phyloP scores from a whole-genome alignment of 2,797 vertebrate genomes.

The Gadopsis marmoratus region DNA sequence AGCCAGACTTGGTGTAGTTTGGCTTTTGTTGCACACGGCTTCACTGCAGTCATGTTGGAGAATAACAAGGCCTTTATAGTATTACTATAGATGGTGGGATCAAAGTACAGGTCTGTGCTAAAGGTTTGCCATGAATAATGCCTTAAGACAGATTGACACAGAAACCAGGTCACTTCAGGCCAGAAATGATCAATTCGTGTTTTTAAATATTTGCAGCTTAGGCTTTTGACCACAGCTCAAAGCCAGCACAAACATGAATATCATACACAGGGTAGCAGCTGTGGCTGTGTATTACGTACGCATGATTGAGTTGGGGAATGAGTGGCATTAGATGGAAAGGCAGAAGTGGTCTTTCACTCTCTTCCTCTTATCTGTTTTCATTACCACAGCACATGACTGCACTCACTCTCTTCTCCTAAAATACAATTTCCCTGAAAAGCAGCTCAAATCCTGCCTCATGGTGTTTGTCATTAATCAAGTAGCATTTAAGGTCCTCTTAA shows the following conservation, averaged over 20 bases:
- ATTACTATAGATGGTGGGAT: conserved; percentile 30
- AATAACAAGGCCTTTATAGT: conserved; percentile 22
- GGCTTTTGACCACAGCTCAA: conserved; percentile 20
- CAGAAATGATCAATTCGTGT: conserved; percentile 20
- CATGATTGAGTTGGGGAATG: conserved; percentile 57
- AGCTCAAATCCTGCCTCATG: background rate
- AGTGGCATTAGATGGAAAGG: conserved; percentile 49
- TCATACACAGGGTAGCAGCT: conserved; percentile 46
- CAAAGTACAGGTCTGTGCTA: conserved; percentile 60
- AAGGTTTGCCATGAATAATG: conserved; percentile 13
- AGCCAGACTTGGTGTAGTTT: conserved; percentile 20
- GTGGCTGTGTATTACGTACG: conserved; percentile 34
- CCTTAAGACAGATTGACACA: conserved; percentile 21
- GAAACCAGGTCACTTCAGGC: conserved; percentile 19
- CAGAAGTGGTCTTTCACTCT: conserved; percentile 60
- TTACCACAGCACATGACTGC: conserved; percentile 33
- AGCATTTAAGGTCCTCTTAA: background rate
- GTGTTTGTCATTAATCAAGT: background rate
- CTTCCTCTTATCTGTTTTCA: conserved; percentile 65
- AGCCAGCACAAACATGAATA: conserved; percentile 14
- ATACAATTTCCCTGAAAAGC: conserved; percentile 6
- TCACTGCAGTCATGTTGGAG: conserved; percentile 32
- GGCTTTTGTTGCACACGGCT: conserved; percentile 24
- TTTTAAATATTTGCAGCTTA: conserved; percentile 23
- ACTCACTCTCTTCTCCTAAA: conserved; percentile 24